Evolutionary conservation across 1,140 invertebrate species (phyloP).

Genomic region (Hyles vespertilio): DNA sequence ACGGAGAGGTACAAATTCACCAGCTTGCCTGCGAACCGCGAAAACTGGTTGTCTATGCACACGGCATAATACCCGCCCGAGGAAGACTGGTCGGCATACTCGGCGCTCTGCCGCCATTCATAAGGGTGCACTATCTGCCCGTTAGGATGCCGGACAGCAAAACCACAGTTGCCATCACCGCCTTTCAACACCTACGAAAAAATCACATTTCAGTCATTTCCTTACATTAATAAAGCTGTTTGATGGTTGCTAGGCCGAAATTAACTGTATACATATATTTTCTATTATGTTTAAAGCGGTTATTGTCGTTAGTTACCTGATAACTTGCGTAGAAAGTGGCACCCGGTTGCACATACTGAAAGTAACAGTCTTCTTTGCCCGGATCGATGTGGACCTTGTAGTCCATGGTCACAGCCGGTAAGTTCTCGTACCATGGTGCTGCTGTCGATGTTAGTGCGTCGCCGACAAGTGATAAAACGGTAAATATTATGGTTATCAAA

Average conservation of each 20-base stretch:
- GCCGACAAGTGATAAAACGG: slow-evolving; percentile 64
- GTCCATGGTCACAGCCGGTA: slow-evolving; percentile 94
- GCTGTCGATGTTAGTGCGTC: slow-evolving; percentile 54
- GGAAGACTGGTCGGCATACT: slow-evolving; percentile 89
- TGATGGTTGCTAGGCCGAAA: too few species aligned
- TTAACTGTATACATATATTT: too few species aligned
- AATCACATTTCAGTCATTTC: too few species aligned
- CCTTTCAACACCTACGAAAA: slow-evolving; percentile 85
- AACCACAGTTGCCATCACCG: slow-evolving; percentile 94
- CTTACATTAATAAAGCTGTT: too few species aligned
- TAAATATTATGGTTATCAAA: slow-evolving; percentile 63
- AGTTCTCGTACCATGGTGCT: slow-evolving; percentile 85
- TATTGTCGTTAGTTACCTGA: slow-evolving; percentile 79
- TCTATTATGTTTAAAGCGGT: too few species aligned
- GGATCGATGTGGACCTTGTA: slow-evolving; percentile 96
- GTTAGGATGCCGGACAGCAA: slow-evolving; percentile 90
- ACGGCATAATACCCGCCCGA: slow-evolving; percentile 93
- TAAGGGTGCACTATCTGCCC: slow-evolving; percentile 92
- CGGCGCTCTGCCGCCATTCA: slow-evolving; percentile 89
- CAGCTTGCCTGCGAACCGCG: slow-evolving; percentile 92
- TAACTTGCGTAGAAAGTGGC: slow-evolving; percentile 96
- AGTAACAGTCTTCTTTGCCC: slow-evolving; percentile 96
- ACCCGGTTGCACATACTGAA: slow-evolving; percentile 92
- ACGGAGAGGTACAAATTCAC: slow-evolving; percentile 96
- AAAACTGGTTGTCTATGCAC: slow-evolving; percentile 97